Evolutionary conservation across 2,113 vertebrate species (phyloP), one percentile per base, ranked within the genome.

Genomic region (Paralichthys olivaceus): DNA sequence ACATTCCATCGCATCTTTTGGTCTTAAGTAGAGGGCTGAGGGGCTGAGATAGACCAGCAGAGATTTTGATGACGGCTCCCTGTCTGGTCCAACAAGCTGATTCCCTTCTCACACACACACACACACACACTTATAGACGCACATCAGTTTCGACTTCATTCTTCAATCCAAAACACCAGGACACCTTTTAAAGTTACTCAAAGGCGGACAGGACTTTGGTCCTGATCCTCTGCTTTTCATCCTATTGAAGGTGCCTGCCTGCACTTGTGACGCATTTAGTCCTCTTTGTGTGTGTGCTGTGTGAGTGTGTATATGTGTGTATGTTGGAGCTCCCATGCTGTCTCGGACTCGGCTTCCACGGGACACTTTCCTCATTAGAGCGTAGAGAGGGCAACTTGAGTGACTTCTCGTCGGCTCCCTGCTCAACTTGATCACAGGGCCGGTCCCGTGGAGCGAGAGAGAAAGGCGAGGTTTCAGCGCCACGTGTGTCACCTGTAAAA

Each of bases 281-380:
- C 58, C 19, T 43, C 29, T 54, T 40, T 74, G 60, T 74, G 77
- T 22, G 51, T 22, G 77, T 54, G 32, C 15, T 15, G 75, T 28
- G 51, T 64, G 68, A 53, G 63, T 6, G 23, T 22, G 78, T 34
- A 26, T 19, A 8, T n/a, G 45, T 12, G 76, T 25, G 43, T 65
- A 63, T 63, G 69, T 8, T 20, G 17, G 80, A 75, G 91, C 86
- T 75, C 85, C 77, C 92, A 81, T 85, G 81, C 86, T 87, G 92
- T 83, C 90, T 85, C 17, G 22, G 76, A 87, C 90, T 84, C 37
- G 74, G 81, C 77, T 84, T 88, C 89, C 65, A 73, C 72, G 63
- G 92, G 88, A 93, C 70, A 84, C 90, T 94, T 93, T 94, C 88
- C 93, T 95, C 93, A 92, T 94, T 95, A 94, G 89, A 90, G 84